These are phyloP conservation scores for Zaprionus ornatus DNA, from an alignment of 1,140 invertebrate species.

Conservation along the genomic window DNA sequence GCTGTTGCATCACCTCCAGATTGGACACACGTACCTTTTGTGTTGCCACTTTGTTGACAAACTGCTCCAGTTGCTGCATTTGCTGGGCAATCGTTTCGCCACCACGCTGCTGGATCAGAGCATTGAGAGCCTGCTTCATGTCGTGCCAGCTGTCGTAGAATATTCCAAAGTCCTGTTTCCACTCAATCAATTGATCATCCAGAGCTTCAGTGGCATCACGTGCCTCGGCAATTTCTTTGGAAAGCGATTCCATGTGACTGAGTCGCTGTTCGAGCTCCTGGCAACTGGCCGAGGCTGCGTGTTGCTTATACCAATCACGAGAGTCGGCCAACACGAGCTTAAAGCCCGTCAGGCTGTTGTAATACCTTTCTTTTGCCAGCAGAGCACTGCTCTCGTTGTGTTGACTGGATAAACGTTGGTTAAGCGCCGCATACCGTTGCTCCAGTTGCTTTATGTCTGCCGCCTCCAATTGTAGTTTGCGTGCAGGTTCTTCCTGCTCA, in stretches of 20 bases:
- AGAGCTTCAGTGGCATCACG: slow-evolving; percentile 58
- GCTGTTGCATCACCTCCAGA: slow-evolving; percentile 79
- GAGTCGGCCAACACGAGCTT: slow-evolving; percentile 80
- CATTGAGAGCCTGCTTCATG: slow-evolving; percentile 75
- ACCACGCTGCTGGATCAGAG: slow-evolving; percentile 74
- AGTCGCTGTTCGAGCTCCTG: slow-evolving; percentile 77
- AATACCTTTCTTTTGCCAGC: slow-evolving; percentile 77
- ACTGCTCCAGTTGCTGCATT: slow-evolving; percentile 61
- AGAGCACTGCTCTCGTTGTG: slow-evolving; percentile 52
- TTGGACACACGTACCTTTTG: slow-evolving; percentile 85
- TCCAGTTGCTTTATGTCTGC: slow-evolving; percentile 74
- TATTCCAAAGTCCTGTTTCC: slow-evolving; percentile 79
- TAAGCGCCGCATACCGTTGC: slow-evolving; percentile 58
- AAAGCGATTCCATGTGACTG: slow-evolving; percentile 78
- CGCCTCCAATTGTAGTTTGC: slow-evolving; percentile 67
- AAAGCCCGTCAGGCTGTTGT: slow-evolving; percentile 81
- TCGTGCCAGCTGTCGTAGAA: slow-evolving; percentile 83
- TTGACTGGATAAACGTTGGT: slow-evolving; percentile 49
- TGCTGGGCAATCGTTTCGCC: slow-evolving; percentile 58
- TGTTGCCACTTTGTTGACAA: slow-evolving; percentile 80
- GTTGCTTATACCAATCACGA: slow-evolving; percentile 82
- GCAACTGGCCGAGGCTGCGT: slow-evolving; percentile 71
- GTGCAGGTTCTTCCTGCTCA: slow-evolving; percentile 61
- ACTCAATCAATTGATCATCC: slow-evolving; percentile 66
- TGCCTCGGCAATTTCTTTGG: slow-evolving; percentile 70